Percentiles rank a stretch among this genome's conserved stretches.
phyloP scores from a whole-genome alignment of 2,888 invertebrate species.

The Dasysyrphus tricinctus region DNA sequence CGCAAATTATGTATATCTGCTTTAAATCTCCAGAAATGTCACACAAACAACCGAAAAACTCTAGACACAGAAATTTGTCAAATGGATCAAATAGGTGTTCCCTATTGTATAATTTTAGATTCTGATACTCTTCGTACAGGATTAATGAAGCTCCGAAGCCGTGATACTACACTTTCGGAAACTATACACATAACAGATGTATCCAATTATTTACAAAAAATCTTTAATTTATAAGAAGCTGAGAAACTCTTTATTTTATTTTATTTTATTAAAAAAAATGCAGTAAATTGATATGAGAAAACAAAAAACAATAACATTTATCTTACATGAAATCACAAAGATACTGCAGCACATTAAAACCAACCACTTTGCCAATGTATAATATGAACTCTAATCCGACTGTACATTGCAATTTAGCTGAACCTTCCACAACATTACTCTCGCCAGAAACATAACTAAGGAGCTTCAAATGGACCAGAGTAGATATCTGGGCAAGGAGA shows the following conservation, averaged over 20 bases:
- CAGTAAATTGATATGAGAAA: slow-evolving; percentile 55
- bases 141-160: slow-evolving; percentile 86
- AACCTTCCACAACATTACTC: slow-evolving; percentile 87
- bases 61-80: slow-evolving; percentile 83
- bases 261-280: slow-evolving; percentile 24
- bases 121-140: slow-evolving; percentile 89
- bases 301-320: slow-evolving; percentile 19
- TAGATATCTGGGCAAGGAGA: slow-evolving; percentile 93
- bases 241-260: slow-evolving; percentile 49
- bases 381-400: slow-evolving; percentile 92
- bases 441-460: slow-evolving; percentile 89
- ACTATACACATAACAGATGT: slow-evolving; percentile 88
- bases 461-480: slow-evolving; percentile 92
- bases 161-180: slow-evolving; percentile 89
- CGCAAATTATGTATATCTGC: slow-evolving; percentile 83
- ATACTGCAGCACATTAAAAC: slow-evolving; percentile 90
- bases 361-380: slow-evolving; percentile 90
- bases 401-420: slow-evolving; percentile 93
- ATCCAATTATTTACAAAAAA: slow-evolving; percentile 85
- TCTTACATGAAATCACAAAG: slow-evolving; percentile 88
- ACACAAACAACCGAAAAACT: slow-evolving; percentile 69
- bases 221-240: slow-evolving; percentile 81
- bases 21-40: slow-evolving; percentile 80
- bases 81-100: slow-evolving; percentile 87
- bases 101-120: slow-evolving; percentile 89